These are phyloP conservation scores for Grammomys dolichurus DNA, from an alignment of 2,113 vertebrate species.

Conservation along the genomic window DNA sequence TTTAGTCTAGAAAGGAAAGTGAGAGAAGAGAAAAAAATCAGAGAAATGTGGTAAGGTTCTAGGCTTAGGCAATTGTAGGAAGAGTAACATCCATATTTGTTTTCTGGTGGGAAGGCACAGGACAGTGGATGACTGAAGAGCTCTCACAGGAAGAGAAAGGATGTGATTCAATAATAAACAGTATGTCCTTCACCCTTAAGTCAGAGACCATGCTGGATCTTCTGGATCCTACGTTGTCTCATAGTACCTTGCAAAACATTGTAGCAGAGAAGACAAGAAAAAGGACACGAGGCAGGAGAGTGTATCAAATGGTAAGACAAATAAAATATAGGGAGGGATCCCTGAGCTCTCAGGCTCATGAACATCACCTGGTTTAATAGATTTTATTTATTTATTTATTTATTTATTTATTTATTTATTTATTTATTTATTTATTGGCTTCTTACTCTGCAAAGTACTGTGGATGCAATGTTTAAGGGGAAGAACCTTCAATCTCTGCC, in stretches of 20 bases:
- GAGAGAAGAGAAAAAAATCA: neutral
- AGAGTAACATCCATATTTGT: neutral
- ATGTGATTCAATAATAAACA: neutral
- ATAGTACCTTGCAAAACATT: neutral
- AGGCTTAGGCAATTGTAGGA: neutral
- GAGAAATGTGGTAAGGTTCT: neutral
- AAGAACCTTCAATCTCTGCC: neutral
- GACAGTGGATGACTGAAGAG: neutral
- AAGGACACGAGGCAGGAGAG: neutral
- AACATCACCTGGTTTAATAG: neutral
- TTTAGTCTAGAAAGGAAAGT: neutral
- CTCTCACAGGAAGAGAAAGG: too few relatives aligned
- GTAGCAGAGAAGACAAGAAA: neutral
- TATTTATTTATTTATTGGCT: neutral
- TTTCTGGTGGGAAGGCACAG: neutral
- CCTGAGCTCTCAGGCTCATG: neutral
- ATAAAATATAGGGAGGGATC: neutral
- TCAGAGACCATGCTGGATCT: neutral
- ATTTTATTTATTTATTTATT: neutral
- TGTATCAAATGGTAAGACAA: neutral
- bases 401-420: too few relatives aligned
- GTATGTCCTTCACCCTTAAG: too few relatives aligned
- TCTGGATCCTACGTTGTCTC: fast-evolving
- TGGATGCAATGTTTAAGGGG: neutral
- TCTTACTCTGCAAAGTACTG: neutral